phyloP scores from a whole-genome alignment of 1,140 invertebrate genomes.

The Acromyrmex heyeri region DNA sequence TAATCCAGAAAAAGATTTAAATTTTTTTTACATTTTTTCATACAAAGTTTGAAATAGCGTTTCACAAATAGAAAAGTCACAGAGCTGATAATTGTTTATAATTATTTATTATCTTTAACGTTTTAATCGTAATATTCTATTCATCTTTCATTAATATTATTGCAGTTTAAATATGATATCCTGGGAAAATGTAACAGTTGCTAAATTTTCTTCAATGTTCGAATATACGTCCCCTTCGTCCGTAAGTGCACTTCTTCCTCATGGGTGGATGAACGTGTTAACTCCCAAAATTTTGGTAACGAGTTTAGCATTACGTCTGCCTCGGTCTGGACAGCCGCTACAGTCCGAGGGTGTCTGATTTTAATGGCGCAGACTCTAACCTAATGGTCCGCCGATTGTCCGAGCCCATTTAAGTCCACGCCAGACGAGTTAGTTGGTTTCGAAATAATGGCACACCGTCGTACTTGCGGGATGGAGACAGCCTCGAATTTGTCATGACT shows the following conservation, averaged over 20 bases:
- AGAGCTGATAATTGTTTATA: too few species aligned
- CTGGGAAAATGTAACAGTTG: neutral
- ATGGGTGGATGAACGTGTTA: slow-evolving; percentile 76
- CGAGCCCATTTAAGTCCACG: slow-evolving; percentile 78
- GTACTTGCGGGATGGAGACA: slow-evolving; percentile 58
- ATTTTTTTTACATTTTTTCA: neutral
- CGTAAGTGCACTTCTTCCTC: slow-evolving; percentile 72
- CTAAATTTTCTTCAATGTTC: slow-evolving; percentile 6
- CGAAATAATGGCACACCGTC: slow-evolving; percentile 71
- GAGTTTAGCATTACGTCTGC: slow-evolving; percentile 78
- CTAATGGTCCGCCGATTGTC: slow-evolving; percentile 81
- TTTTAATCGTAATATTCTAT: neutral
- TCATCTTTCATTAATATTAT: neutral
- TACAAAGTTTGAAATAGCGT: neutral
- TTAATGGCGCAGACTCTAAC: slow-evolving; percentile 81
- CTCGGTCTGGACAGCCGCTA: slow-evolving; percentile 50
- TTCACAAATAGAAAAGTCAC: neutral
- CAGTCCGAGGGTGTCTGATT: slow-evolving; percentile 81
- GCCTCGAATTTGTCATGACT: slow-evolving; percentile 41
- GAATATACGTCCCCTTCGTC: slow-evolving; percentile 26
- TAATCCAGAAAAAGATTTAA: neutral
- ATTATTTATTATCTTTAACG: neutral
- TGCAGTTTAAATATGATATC: neutral
- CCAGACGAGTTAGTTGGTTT: slow-evolving; percentile 73
- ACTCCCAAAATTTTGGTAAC: slow-evolving; percentile 80